These are phyloP conservation scores for Agraylea sexmaculata DNA, from an alignment of 1,140 invertebrate genomes.

Conservation along the genomic window DNA sequence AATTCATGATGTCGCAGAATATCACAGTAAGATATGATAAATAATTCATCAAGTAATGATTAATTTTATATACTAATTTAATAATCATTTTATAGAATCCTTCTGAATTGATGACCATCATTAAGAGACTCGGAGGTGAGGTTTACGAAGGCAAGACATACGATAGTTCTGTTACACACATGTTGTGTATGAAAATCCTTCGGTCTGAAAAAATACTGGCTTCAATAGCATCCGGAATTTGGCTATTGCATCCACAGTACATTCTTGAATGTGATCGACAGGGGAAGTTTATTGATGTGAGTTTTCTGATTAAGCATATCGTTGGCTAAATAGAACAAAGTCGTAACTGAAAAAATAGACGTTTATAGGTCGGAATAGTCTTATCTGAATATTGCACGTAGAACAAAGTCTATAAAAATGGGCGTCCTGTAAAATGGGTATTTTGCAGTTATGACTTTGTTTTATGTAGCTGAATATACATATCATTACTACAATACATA, in stretches of 20 bases:
- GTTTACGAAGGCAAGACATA: constrained; percentile 48
- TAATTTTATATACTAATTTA: background rate
- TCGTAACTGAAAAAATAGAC: background rate
- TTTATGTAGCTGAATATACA: too few relatives aligned
- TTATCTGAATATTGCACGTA: constrained; percentile 5
- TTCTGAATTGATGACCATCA: constrained; percentile 33
- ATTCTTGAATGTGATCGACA: constrained; percentile 51
- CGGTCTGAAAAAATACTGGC: constrained; percentile 79
- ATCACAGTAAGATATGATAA: constrained; percentile 27
- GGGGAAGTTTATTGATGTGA: constrained; percentile 55
- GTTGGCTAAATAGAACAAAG: background rate
- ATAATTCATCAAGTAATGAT: background rate
- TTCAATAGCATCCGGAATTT: constrained; percentile 74
- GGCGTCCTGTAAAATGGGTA: too few relatives aligned
- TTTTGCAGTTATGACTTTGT: too few relatives aligned
- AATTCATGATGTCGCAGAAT: constrained; percentile 35
- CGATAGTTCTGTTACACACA: constrained; percentile 61
- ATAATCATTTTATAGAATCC: constrained; percentile 26
- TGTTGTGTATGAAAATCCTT: constrained; percentile 58
- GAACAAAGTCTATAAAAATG: too few relatives aligned
- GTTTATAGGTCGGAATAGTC: background rate
- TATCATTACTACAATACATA: too few relatives aligned
- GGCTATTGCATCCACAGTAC: constrained; percentile 72
- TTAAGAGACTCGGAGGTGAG: constrained; percentile 53
- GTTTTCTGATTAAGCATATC: constrained; percentile 14